Conservation (phyloP, 2,797 vertebrate genomes). For the Apodemus agrarius region DNA sequence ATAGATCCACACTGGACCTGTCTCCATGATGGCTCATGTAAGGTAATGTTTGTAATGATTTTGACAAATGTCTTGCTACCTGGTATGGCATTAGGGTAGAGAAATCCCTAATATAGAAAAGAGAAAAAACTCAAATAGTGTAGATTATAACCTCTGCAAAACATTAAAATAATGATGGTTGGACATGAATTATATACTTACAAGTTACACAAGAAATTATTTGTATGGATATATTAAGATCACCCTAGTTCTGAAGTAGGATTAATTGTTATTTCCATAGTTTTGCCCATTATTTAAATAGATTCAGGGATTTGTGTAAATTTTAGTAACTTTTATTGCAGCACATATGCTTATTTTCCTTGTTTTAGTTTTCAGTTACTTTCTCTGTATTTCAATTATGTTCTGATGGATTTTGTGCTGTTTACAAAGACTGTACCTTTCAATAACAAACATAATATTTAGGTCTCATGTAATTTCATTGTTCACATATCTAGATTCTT, state of each 20-base stretch:
- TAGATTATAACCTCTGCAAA: background rate
- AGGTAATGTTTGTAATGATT: background rate
- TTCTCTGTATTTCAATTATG: background rate
- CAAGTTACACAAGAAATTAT: background rate
- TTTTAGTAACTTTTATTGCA: background rate
- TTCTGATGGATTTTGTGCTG: background rate
- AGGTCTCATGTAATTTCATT: background rate
- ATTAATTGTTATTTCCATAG: background rate
- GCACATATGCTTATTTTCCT: background rate
- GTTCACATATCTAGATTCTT: accelerated
- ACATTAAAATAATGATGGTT: background rate
- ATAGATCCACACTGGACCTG: background rate
- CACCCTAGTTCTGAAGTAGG: background rate
- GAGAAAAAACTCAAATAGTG: background rate
- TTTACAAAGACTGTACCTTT: background rate
- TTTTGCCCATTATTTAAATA: background rate
- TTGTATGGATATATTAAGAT: background rate
- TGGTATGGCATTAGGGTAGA: background rate
- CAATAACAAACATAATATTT: background rate
- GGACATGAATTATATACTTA: background rate
- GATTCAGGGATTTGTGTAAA: background rate
- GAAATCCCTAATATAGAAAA: background rate
- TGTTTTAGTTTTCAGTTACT: background rate
- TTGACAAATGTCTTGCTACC: background rate
- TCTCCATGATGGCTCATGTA: accelerated